A percentile compares a stretch with the other conserved stretches of the same genome.
phyloP scores from a whole-genome alignment of 2,888 invertebrate genomes.

The Oxycera nigricornis region DNA sequence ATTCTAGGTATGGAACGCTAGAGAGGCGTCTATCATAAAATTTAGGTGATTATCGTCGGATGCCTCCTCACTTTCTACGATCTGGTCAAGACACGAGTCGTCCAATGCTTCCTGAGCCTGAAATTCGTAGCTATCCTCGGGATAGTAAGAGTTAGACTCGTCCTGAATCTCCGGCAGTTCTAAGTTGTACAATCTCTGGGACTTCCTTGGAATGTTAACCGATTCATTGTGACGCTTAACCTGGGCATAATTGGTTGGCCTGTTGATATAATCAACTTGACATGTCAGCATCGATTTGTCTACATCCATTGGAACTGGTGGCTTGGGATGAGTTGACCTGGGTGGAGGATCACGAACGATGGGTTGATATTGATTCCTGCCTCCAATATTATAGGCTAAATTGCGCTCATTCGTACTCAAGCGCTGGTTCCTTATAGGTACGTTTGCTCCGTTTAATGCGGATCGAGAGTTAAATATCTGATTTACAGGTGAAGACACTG shows the following conservation, averaged over 20 bases:
- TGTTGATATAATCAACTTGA: conserved; percentile 40
- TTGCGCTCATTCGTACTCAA: too few relatives aligned
- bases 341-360: not conserved
- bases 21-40: conserved; percentile 42
- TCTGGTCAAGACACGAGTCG: too few relatives aligned
- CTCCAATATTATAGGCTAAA: not conserved
- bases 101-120: too few relatives aligned
- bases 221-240: not conserved
- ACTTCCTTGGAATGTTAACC: not conserved
- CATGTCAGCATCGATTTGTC: conserved; percentile 36
- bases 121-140: too few relatives aligned
- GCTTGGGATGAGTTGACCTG: conserved; percentile 16
- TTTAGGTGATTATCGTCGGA: conserved; percentile 32
- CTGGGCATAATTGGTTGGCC: not conserved
- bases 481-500: too few relatives aligned
- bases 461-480: too few relatives aligned
- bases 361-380: not conserved
- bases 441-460: too few relatives aligned
- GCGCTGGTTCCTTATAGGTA: too few relatives aligned
- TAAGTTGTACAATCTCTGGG: not conserved
- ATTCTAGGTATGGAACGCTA: conserved; percentile 43
- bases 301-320: conserved; percentile 29
- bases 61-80: not conserved
- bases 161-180: too few relatives aligned
- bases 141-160: too few relatives aligned